Conservation (phyloP, 2,888 invertebrate species). For the Bombylius major region DNA sequence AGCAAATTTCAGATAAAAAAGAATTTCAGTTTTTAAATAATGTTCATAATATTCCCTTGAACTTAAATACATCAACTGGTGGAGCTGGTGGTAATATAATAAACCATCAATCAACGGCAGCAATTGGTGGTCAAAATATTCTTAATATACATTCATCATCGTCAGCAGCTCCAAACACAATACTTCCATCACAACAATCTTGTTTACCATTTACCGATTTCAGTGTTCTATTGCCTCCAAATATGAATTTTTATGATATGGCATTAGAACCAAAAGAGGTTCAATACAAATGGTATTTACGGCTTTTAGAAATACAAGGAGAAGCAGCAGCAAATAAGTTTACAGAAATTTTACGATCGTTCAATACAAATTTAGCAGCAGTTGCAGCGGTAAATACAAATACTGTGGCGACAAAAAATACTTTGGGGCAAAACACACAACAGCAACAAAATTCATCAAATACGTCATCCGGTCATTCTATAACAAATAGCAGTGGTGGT, state of each 20-base stretch:
- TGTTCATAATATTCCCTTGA: conserved; percentile 35
- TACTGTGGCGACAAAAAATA: conserved; percentile 16
- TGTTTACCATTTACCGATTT: conserved; percentile 23
- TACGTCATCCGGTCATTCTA: neutral
- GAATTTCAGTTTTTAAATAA: conserved; percentile 47
- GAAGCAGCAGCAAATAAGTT: conserved; percentile 45
- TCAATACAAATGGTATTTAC: conserved; percentile 44
- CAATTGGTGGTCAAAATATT: neutral
- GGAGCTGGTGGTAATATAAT: neutral
- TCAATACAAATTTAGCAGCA: no score
- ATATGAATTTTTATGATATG: conserved; percentile 45
- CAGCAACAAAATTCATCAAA: conserved; percentile 4
- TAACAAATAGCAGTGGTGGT: neutral
- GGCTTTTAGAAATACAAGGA: conserved; percentile 42
- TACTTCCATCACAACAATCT: conserved; percentile 14
- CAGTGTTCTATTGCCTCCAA: conserved; percentile 40
- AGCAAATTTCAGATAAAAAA: conserved; percentile 24
- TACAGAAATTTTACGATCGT: conserved; percentile 30
- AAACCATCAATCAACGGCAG: neutral
- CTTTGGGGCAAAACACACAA: conserved; percentile 9
- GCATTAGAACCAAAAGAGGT: conserved; percentile 41
- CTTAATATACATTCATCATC: neutral
- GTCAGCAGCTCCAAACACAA: conserved; percentile 13
- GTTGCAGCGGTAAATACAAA: conserved; percentile 31
- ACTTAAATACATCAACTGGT: conserved; percentile 14